A percentile compares a stretch with the other conserved stretches of the same genome.
These are phyloP conservation scores for Agrilus planipennis DNA, from an alignment of 1,140 invertebrate genomes.

Conservation along the genomic window DNA sequence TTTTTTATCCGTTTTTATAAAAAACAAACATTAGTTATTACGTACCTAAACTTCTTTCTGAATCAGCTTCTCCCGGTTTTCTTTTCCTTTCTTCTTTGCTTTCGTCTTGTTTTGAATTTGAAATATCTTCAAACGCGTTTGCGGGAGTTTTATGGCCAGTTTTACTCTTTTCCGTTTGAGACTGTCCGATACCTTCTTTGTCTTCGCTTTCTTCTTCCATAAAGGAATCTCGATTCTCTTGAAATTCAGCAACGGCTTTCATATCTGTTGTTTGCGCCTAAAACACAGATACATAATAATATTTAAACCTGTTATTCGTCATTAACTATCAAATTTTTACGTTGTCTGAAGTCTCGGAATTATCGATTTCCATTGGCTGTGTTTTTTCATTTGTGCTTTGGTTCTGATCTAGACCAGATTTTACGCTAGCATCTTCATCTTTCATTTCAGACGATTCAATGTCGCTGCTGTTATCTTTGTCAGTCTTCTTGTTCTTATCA, in stretches of 20 bases:
- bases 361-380: conserved; percentile 32
- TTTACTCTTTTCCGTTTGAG: conserved; percentile 37
- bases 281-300: conserved; percentile 6
- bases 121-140: conserved; percentile 22
- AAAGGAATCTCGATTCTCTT: conserved; percentile 7
- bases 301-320: too few relatives aligned
- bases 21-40: background rate
- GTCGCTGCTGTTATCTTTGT: conserved; percentile 7
- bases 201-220: conserved; percentile 35
- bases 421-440: conserved; percentile 14
- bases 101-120: conserved; percentile 15
- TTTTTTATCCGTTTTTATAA: too few relatives aligned
- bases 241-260: too few relatives aligned
- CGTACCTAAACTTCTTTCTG: conserved; percentile 33
- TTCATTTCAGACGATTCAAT: conserved; percentile 19
- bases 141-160: conserved; percentile 37
- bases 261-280: conserved; percentile 32
- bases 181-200: conserved; percentile 38
- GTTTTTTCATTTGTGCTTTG: conserved; percentile 35
- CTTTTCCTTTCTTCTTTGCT: conserved; percentile 30
- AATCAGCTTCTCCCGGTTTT: conserved; percentile 37
- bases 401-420: conserved; percentile 30
- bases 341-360: conserved; percentile 31
- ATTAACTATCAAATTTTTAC: too few relatives aligned
- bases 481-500: conserved; percentile 8